These are phyloP conservation scores for Acanthococcus lagerstroemiae DNA, from an alignment of 2,888 invertebrate species.

Conservation along the genomic window DNA sequence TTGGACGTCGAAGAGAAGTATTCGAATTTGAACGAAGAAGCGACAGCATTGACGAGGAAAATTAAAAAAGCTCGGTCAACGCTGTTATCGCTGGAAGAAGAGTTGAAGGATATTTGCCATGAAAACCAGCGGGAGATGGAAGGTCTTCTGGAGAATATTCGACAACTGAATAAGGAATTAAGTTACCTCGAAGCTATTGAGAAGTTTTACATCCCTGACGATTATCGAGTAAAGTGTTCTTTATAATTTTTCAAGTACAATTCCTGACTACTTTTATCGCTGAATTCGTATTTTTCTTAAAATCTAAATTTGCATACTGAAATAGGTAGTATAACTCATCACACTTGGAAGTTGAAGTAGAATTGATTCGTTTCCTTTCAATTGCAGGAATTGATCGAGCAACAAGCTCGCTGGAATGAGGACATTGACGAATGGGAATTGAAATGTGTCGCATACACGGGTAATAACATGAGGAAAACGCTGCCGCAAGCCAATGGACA, in stretches of 20 bases:
- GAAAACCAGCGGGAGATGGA: constrained; percentile 98
- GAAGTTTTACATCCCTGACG: constrained; percentile 84
- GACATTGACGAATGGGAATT: constrained; percentile 98
- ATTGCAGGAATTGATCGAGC: constrained; percentile 68
- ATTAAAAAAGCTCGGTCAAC: constrained; percentile 79
- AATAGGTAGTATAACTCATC: too few relatives aligned
- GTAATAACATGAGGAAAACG: constrained; percentile 86
- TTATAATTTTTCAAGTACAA: too few relatives aligned
- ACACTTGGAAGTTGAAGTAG: background rate
- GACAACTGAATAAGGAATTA: constrained; percentile 80
- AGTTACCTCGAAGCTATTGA: constrained; percentile 83
- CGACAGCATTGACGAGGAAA: constrained; percentile 82
- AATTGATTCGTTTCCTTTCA: constrained; percentile 16
- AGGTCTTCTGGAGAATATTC: constrained; percentile 82
- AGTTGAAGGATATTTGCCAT: constrained; percentile 74
- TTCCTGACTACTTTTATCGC: too few relatives aligned
- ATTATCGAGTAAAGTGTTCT: constrained; percentile 84
- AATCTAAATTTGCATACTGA: too few relatives aligned
- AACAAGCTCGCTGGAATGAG: constrained; percentile 93
- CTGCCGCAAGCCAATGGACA: constrained; percentile 35
- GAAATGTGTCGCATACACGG: constrained; percentile 94
- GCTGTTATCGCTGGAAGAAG: constrained; percentile 74
- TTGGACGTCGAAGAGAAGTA: constrained; percentile 91
- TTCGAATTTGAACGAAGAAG: constrained; percentile 88
- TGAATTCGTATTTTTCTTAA: too few relatives aligned